Percentiles rank a stretch among this genome's conserved stretches.
phyloP scores from a whole-genome alignment of 2,797 vertebrate species.

The Coracias cyanogaster region DNA sequence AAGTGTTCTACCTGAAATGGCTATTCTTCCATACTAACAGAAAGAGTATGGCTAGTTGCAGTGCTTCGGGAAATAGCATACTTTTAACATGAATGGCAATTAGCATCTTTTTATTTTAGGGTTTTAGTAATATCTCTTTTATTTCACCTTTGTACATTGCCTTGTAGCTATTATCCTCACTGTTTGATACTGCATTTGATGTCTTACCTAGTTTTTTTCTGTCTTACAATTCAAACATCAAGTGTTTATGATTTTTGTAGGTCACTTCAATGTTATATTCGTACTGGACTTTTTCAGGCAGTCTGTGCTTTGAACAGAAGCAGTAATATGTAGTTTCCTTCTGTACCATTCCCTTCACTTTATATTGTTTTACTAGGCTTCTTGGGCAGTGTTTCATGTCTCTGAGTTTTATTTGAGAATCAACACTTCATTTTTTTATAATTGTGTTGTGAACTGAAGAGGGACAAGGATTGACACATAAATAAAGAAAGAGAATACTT shows the following conservation, averaged over 20 bases:
- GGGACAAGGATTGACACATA: not conserved
- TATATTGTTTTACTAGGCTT: constrained; percentile 41
- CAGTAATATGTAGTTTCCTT: constrained; percentile 5
- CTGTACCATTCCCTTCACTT: not conserved
- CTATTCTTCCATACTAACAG: not conserved
- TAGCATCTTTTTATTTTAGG: constrained; percentile 67
- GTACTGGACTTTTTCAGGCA: constrained; percentile 55
- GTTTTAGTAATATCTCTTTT: constrained; percentile 65
- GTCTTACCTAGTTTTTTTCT: constrained; percentile 29
- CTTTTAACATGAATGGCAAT: constrained; percentile 65
- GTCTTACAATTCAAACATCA: constrained; percentile 13
- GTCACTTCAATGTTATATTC: constrained; percentile 76
- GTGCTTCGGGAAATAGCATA: constrained; percentile 51
- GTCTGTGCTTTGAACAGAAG: constrained; percentile 52
- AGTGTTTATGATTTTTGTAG: constrained; percentile 70
- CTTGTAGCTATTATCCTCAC: constrained; percentile 60
- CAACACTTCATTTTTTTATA: constrained; percentile 41
- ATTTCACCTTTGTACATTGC: constrained; percentile 56
- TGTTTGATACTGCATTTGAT: constrained; percentile 41
- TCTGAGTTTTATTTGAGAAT: constrained; percentile 18
- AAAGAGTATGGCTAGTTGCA: constrained; percentile 35
- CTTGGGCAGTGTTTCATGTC: constrained; percentile 40
- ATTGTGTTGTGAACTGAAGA: not conserved
- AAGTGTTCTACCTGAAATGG: not conserved
- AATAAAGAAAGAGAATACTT: not conserved